Base-by-base conservation (phyloP, 2,113 vertebrate species). In the Tautogolabrus adspersus region DNA sequence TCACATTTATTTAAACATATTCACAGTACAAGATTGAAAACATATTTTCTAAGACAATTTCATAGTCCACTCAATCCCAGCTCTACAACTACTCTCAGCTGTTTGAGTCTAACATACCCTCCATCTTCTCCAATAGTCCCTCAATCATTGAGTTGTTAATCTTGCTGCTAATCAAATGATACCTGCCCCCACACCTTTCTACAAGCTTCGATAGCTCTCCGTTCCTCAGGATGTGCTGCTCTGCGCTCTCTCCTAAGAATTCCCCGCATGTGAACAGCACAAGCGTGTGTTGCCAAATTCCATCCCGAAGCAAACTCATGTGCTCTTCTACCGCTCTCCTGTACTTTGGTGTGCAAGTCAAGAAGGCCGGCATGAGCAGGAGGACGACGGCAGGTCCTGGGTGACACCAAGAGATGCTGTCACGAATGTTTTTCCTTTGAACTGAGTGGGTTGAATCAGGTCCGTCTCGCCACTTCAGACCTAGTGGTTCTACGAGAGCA, bases 221-320 rank as follows among this genome's bases (percentile, higher is more conserved):
- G 22, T 87, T 92, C 78, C 93, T 91, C 59, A 90, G 83, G 34
- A 94, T 80, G 68, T 93, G 93, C 86, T 94, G 93, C 69, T 92
- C 86, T 0, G 67, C 49, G 11, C 89, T 91, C 75, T 91, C 92
- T 5, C 91, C 93, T 44, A 94, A 79, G 57, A 79, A 81, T 19
- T 94, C 93, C 37, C 86, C 93, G 93, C 93, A 94, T 0, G 93
- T 94, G 64, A 94, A 78, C 44, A 95, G 42, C 83, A 94, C 75
- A 73, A 94, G 56, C 0, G 91, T 58, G 49, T 79, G 87, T 0
- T 21, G 62, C 94, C 94, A 94, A 0, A 79, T 55, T 1, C 64
- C 78, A 2, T 92, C 79, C 26, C 89, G 91, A 0, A 94, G 47
- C 34, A 70, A 26, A 4, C 64, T 21, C 75, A 92, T 4, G 21